A percentile compares a stretch with the other conserved stretches of the same genome.
Conservation (phyloP, 2,888 invertebrate species). For the Timema podura region DNA sequence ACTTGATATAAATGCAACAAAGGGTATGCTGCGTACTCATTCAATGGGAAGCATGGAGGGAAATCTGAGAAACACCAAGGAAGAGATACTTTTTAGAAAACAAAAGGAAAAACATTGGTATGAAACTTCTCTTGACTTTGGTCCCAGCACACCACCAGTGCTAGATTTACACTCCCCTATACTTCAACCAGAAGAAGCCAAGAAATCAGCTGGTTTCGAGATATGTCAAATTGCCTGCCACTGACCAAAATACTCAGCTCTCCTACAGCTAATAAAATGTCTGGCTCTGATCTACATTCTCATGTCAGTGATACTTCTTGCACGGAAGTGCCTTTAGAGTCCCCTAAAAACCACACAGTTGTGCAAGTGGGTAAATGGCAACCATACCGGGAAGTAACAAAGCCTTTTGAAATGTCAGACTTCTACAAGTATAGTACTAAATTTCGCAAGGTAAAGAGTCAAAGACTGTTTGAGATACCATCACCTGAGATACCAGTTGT, state of each 20-base stretch:
- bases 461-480: no score
- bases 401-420: constrained; percentile 97
- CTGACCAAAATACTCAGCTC: no score
- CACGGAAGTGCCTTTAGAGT: constrained; percentile 59
- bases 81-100: constrained; percentile 40
- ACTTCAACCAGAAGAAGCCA: neutral
- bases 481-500: no score
- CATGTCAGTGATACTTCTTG: constrained; percentile 27
- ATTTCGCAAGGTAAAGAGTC: constrained; percentile 58
- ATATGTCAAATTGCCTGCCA: neutral
- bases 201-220: neutral
- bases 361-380: constrained; percentile 86
- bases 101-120: constrained; percentile 46
- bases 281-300: neutral
- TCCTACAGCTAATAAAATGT: neutral
- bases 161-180: neutral
- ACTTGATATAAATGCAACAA: neutral
- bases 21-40: constrained; percentile 51
- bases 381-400: constrained; percentile 88
- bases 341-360: constrained; percentile 77
- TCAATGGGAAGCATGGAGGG: constrained; percentile 56
- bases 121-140: constrained; percentile 45
- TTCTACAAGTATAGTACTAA: constrained; percentile 97
- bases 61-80: constrained; percentile 31
- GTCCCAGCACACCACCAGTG: constrained; percentile 14